Evolutionary conservation across 2,113 vertebrate species (phyloP).

Genomic region (Perca fluviatilis): DNA sequence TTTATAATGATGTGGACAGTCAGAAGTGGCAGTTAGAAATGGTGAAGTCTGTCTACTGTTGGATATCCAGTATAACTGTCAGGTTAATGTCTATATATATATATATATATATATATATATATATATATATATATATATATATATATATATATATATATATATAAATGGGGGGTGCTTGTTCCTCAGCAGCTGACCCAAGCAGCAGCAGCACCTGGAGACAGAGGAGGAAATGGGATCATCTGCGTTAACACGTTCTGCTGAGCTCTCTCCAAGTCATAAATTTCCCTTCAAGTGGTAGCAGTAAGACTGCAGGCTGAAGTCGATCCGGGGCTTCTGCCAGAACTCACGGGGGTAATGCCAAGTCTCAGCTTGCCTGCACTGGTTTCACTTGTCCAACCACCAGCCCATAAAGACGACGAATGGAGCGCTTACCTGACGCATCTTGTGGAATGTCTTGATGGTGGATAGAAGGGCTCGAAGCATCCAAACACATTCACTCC

Average conservation of each 20-base stretch:
- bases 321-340: conserved; percentile 30
- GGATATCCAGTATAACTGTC: background rate
- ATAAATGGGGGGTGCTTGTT: background rate
- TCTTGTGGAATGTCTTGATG: conserved; percentile 37
- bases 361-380: conserved; percentile 60
- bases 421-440: conserved; percentile 47
- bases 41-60: background rate
- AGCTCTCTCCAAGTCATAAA: conserved; percentile 53
- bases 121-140: too few relatives aligned
- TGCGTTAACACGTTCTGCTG: conserved; percentile 58
- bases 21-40: background rate
- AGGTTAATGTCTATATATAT: background rate
- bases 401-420: conserved; percentile 36
- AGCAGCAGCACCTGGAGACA: conserved; percentile 46
- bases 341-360: conserved; percentile 41
- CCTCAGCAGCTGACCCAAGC: conserved; percentile 1
- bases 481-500: conserved; percentile 7
- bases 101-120: too few relatives aligned
- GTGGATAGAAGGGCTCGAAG: conserved; percentile 21
- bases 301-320: conserved; percentile 38
- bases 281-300: conserved; percentile 53
- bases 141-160: too few relatives aligned
- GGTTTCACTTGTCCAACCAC: conserved; percentile 47
- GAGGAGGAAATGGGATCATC: conserved; percentile 54
- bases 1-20: too few relatives aligned